Conservation (phyloP, 2,888 invertebrate genomes). For the Idaea dimidiata region DNA sequence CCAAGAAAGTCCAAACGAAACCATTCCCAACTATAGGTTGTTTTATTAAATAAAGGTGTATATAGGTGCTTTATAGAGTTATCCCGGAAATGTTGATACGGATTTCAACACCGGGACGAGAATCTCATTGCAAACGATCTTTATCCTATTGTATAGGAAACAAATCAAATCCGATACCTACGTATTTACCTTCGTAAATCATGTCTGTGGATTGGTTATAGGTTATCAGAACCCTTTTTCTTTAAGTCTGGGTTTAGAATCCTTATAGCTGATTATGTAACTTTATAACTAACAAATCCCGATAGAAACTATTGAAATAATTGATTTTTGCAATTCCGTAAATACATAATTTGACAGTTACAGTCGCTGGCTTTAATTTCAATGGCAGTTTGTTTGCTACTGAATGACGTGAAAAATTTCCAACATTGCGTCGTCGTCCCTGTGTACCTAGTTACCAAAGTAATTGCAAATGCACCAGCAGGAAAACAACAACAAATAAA, state of each 20-base stretch:
- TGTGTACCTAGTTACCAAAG: background rate
- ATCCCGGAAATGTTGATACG: background rate
- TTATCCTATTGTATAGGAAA: background rate
- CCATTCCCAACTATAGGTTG: background rate
- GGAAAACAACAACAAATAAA: background rate
- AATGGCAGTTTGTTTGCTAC: too few species aligned
- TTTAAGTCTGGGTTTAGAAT: too few species aligned
- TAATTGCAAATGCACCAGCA: background rate
- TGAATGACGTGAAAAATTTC: too few species aligned
- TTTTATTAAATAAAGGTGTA: background rate
- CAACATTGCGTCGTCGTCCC: background rate
- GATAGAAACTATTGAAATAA: too few species aligned
- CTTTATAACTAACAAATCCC: too few species aligned
- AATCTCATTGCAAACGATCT: background rate
- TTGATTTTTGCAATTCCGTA: too few species aligned
- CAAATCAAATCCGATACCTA: background rate
- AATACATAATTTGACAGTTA: too few species aligned
- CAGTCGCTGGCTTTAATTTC: too few species aligned
- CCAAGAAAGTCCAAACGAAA: background rate
- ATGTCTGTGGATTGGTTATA: background rate
- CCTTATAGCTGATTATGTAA: too few species aligned
- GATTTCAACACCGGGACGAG: background rate
- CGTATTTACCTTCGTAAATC: conserved; percentile 1
- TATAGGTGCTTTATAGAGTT: background rate
- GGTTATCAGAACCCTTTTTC: background rate